phyloP scores from a whole-genome alignment of 2,888 invertebrate genomes.

The Dugesia japonica region DNA sequence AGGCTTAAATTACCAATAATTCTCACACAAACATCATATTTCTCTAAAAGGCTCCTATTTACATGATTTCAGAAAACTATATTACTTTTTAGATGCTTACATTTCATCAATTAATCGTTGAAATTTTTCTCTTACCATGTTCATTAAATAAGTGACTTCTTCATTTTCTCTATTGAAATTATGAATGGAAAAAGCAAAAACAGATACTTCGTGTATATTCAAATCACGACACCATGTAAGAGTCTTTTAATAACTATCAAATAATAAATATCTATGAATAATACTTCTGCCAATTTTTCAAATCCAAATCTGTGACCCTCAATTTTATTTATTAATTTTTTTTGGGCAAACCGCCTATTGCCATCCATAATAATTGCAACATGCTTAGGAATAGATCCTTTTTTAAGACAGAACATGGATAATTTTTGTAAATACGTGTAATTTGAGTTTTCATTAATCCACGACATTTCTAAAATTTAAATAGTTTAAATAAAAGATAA shows the following conservation, averaged over 20 bases:
- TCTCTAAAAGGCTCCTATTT: conserved; percentile 59
- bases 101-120: conserved; percentile 62
- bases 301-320: conserved; percentile 60
- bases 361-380: conserved; percentile 97
- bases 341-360: conserved; percentile 75
- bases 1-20: conserved; percentile 70
- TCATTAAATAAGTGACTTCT: conserved; percentile 74
- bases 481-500: no score
- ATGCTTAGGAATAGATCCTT: conserved; percentile 71
- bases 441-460: conserved; percentile 26
- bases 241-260: conserved; percentile 49
- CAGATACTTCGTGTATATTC: conserved; percentile 79
- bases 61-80: conserved; percentile 37
- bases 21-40: conserved; percentile 68
- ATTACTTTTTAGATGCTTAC: conserved; percentile 48
- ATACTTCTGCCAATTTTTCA: conserved; percentile 49
- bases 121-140: conserved; percentile 72
- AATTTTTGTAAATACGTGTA: conserved; percentile 21
- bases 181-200: conserved; percentile 96
- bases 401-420: conserved; percentile 54
- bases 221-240: conserved; percentile 75
- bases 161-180: conserved; percentile 79
- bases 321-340: conserved; percentile 59
- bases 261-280: conserved; percentile 1
- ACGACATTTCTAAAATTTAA: no score